phyloP scores from a whole-genome alignment of 2,888 invertebrate genomes.

The Leptothorax acervorum region DNA sequence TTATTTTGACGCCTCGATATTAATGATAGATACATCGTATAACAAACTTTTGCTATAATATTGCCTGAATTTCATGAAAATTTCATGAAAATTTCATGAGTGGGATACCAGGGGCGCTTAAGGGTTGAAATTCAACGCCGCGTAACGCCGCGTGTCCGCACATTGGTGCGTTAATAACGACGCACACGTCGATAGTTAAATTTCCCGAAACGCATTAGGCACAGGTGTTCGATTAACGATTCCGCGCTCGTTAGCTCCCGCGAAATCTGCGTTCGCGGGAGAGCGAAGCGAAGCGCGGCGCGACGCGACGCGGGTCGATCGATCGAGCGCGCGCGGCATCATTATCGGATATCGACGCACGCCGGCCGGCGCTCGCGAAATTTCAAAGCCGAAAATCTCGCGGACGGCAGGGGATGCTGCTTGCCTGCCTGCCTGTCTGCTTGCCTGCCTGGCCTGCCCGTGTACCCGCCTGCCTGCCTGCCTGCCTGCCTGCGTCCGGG shows the following conservation, averaged over 20 bases:
- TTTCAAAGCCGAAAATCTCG: constrained; percentile 69
- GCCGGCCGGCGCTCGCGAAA: constrained; percentile 55
- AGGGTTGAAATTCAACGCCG: constrained; percentile 27
- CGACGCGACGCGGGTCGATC: constrained; percentile 36
- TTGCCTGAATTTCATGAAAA: neutral
- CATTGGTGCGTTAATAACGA: neutral
- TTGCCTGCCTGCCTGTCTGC: neutral
- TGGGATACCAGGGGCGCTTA: neutral
- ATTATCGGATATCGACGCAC: constrained; percentile 49
- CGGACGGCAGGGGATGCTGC: constrained; percentile 66
- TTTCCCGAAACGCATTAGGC: constrained; percentile 22
- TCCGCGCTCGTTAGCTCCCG: constrained; percentile 29
- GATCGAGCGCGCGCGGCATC: constrained; percentile 42
- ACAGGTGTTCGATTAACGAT: constrained; percentile 32
- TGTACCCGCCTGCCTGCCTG: neutral
- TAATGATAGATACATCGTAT: neutral
- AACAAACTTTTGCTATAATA: neutral
- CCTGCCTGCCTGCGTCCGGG: constrained; percentile 65
- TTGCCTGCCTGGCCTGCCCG: constrained; percentile 2
- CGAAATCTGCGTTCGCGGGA: constrained; percentile 5
- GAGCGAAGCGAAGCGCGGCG: neutral
- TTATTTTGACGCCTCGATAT: constrained; percentile 3
- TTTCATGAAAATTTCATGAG: constrained; percentile 6
- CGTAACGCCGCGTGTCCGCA: neutral
- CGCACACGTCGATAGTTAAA: constrained; percentile 20